Evolutionary conservation across 92 coral and sea anemone species (phyloP).

Genomic region (Nematostella vectensis): DNA sequence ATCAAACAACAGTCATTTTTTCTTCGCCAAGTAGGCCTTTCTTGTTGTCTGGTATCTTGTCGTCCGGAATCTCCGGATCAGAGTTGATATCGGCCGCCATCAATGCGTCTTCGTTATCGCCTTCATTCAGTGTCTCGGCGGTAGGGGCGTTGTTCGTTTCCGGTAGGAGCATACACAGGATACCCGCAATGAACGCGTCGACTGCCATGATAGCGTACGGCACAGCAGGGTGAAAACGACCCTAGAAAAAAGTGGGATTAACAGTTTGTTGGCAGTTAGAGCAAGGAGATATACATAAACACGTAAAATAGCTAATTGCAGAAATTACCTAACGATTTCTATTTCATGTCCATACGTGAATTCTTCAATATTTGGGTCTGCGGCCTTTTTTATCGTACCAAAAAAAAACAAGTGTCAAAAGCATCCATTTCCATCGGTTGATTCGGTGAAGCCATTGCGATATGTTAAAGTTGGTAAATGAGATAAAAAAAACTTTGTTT

Average conservation of each 20-base stretch:
- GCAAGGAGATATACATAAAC: no score
- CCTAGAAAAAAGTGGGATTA: slow-evolving; percentile 27
- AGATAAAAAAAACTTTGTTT: no score
- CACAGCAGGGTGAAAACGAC: slow-evolving; percentile 33
- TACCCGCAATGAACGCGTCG: slow-evolving; percentile 74
- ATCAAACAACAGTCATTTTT: no score
- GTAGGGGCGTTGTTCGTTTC: slow-evolving; percentile 87
- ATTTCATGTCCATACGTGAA: no score
- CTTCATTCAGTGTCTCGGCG: slow-evolving; percentile 60
- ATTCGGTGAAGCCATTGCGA: no score
- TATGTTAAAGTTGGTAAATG: no score
- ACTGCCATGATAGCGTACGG: slow-evolving; percentile 82
- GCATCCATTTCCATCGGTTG: no score
- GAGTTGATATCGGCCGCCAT: slow-evolving; percentile 1
- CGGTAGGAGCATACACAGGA: slow-evolving; percentile 75
- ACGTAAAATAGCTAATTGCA: no score
- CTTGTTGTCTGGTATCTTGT: not conserved
- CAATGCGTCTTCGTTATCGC: slow-evolving; percentile 5
- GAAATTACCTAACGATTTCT: no score
- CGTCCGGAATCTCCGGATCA: not conserved
- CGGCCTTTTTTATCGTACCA: no score
- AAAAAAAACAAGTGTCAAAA: no score
- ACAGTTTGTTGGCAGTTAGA: not conserved
- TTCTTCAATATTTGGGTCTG: no score
- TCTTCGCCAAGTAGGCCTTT: not conserved